Base-by-base conservation (phyloP, 2,797 vertebrate species). In the Hafferia zeledoni region DNA sequence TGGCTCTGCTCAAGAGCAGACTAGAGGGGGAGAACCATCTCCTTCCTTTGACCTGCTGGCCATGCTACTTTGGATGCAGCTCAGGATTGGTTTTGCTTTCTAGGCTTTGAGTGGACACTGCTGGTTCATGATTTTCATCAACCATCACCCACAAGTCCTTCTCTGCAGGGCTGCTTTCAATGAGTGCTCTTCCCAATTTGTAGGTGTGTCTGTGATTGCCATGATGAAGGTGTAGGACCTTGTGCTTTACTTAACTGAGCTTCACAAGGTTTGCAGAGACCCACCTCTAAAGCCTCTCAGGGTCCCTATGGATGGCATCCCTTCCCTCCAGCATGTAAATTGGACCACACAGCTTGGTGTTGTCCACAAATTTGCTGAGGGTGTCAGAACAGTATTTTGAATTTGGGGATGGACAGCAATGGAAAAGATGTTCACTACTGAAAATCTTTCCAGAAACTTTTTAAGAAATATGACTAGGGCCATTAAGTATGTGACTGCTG, bases 311-410 rank as follows among this genome's bases (percentile, higher is more conserved):
- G 27, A 31, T n/a, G 35, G 9, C 8, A 49, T n/a, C n/a, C 19
- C 35, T 63, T 49, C 1, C 1, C 4, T 56, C 18, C 31, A n/a
- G 18, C 0, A 0, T n/a, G 6, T 10, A 11, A 10, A 20, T 6
- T 61, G 27, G 27, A 20, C 11, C 1, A 0, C 19, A 17, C 16
- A 37, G 2, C 3, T 43, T 37, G 35, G 23, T 49, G 56, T 17
- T 8, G 35, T 28, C 0, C 0, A 37, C 13, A 76, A 28, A 49
- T 69, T 76, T 44, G 4, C 19, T 43, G 33, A 33, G 22, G 17
- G 49, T 44, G 8, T 56, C 53, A 88, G 47, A 83, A 23, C 1
- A 31, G 8, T 41, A 6, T 70, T 67, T 53, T 71, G 31, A 49
- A 17, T 79, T 82, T 59, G 28, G 30, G 65, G 43, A 35, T 49